Base-by-base conservation (phyloP, 2,113 vertebrate species). In the Pterocles burchelli region DNA sequence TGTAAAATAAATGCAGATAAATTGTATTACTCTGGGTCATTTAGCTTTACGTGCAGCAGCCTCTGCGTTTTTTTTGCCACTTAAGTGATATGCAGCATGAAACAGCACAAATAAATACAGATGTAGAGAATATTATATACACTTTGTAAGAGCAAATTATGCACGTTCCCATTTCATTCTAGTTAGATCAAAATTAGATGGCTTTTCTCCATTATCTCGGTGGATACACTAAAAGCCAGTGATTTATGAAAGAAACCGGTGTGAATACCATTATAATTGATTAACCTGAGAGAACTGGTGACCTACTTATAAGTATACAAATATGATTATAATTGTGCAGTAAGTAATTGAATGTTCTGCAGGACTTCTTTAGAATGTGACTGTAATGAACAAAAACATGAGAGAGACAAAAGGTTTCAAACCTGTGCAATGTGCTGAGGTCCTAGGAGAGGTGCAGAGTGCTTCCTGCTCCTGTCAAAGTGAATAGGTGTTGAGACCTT, bases 171-270 rank as follows among this genome's bases (percentile, higher is more conserved):
- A 96, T 96, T 97, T 96, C 76, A 86, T 96, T 96, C 92, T 75
- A 80, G 80, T 89, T 94, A 95, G 85, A 94, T 92, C 61, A 95
- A 97, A 97, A 97, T 94, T 93, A 97, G 92, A 90, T 86, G 70
- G 41, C 96, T 97, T 88, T 92, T 84, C 82, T 95, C 93, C 93
- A 95, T 97, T 97, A 97, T 97, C 96, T 95, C 96, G 93, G 88
- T 78, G 46, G 88, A 85, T 94, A 90, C 63, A 58, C 80, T 97
- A 96, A 97, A 97, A 97, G 80, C 61, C 31, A 46, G 45, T 96
- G 97, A 97, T 97, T 97, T 98, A 97, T 97, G 94, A 95, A 97
- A 96, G 87, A 97, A 96, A 97, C 72, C 0, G 0, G 91, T 96
- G 88, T 78, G 59, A 97, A 84, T 83, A 52, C 93, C 78, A 95